Conservation (phyloP, 2,797 vertebrate species). For the Esox masquinongy region DNA sequence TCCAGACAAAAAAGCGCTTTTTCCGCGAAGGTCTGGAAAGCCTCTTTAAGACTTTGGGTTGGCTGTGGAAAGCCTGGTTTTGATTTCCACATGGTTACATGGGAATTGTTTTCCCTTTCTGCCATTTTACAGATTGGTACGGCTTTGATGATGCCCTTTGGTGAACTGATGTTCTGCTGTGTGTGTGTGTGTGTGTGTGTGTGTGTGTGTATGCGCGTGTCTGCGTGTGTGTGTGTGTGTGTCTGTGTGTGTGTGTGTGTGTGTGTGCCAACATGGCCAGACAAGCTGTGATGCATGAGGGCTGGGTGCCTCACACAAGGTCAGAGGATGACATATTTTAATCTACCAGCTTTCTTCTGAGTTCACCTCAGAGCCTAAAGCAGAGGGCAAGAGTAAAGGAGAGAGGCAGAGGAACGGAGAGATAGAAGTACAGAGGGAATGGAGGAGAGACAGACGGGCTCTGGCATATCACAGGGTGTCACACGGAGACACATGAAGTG, state of each 20-base stretch:
- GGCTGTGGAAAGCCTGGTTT: no score
- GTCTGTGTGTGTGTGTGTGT: not conserved
- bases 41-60: no score
- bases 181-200: not conserved
- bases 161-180: not conserved
- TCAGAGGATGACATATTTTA: slow-evolving; percentile 10
- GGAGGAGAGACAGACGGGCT: slow-evolving; percentile 14
- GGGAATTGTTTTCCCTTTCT: no score
- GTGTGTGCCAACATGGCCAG: not conserved
- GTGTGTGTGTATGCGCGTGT: not conserved
- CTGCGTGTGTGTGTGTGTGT: slow-evolving; percentile 6
- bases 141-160: not conserved
- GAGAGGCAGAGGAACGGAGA: slow-evolving; percentile 24
- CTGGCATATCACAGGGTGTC: not conserved
- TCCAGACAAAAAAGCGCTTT: no score
- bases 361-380: slow-evolving; percentile 21
- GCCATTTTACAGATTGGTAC: not conserved
- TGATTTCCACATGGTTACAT: no score
- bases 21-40: no score
- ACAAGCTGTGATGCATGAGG: not conserved
- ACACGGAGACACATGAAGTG: slow-evolving; percentile 45
- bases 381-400: not conserved
- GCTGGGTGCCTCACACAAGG: not conserved
- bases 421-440: not conserved
- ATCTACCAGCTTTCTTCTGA: slow-evolving; percentile 34